phyloP scores from a whole-genome alignment of 1,140 invertebrate genomes.

The Drosophila saltans region DNA sequence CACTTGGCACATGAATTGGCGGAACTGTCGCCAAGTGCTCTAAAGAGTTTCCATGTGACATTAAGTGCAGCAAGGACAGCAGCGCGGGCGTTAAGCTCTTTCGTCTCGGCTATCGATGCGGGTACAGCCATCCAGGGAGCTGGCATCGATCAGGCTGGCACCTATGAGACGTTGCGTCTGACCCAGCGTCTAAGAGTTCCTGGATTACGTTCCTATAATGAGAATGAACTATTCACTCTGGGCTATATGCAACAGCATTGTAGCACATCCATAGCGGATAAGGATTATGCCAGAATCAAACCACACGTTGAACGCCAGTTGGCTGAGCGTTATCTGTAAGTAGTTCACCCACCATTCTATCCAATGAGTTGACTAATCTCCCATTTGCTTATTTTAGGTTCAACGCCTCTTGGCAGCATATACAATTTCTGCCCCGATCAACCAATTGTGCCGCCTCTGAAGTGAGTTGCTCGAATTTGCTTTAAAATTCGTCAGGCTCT shows the following conservation, averaged over 20 bases:
- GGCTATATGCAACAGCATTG: conserved; percentile 82
- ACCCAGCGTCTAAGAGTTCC: conserved; percentile 63
- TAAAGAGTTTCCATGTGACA: conserved; percentile 76
- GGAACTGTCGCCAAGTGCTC: conserved; percentile 55
- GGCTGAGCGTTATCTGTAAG: conserved; percentile 74
- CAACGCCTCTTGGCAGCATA: conserved; percentile 81
- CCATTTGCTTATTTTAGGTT: conserved; percentile 56
- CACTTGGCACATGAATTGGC: conserved; percentile 54
- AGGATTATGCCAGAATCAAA: conserved; percentile 79
- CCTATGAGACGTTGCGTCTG: conserved; percentile 70
- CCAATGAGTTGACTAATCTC: not conserved
- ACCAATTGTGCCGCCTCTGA: conserved; percentile 69
- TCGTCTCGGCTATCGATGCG: conserved; percentile 71
- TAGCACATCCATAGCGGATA: conserved; percentile 74
- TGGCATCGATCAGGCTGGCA: conserved; percentile 67
- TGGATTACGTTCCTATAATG: conserved; percentile 71
- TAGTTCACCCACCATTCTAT: not conserved
- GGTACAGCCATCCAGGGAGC: conserved; percentile 69
- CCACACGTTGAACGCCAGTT: conserved; percentile 75
- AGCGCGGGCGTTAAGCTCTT: conserved; percentile 63
- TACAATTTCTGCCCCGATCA: conserved; percentile 76
- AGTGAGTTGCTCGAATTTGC: conserved; percentile 70
- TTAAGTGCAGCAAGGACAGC: conserved; percentile 73
- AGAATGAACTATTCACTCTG: conserved; percentile 79
- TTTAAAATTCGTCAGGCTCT: conserved; percentile 43